Conservation (phyloP, 1,140 invertebrate genomes). For the Amphibalanus amphitrite region DNA sequence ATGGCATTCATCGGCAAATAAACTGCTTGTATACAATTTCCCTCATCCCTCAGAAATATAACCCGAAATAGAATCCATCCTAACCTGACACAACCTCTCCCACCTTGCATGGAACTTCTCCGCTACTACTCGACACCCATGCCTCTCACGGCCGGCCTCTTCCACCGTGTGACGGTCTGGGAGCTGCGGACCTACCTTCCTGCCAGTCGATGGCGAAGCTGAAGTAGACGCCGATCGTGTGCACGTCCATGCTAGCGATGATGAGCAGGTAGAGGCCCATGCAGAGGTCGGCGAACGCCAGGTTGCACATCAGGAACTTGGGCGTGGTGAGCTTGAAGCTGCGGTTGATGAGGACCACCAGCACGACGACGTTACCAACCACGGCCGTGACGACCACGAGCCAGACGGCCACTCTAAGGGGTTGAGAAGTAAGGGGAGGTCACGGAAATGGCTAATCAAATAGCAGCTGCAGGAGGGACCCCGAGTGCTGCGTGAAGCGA, state of each 20-base stretch:
- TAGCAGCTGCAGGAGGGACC: too few species aligned
- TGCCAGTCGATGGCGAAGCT: slow-evolving; percentile 83
- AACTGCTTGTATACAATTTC: too few species aligned
- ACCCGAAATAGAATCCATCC: too few species aligned
- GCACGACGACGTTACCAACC: slow-evolving; percentile 59
- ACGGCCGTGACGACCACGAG: slow-evolving; percentile 44
- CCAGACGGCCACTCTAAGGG: slow-evolving; percentile 45
- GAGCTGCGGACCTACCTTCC: slow-evolving; percentile 37
- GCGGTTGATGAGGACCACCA: slow-evolving; percentile 47
- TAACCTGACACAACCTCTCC: too few species aligned
- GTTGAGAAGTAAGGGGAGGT: slow-evolving; percentile 38
- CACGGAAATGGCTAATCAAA: too few species aligned
- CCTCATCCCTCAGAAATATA: too few species aligned
- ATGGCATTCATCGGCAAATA: too few species aligned
- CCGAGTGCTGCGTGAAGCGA: too few species aligned
- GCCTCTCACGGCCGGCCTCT: too few species aligned
- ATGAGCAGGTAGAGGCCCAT: slow-evolving; percentile 70
- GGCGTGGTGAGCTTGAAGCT: slow-evolving; percentile 45
- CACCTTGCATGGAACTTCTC: too few species aligned
- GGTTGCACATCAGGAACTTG: slow-evolving; percentile 70
- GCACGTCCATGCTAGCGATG: slow-evolving; percentile 59
- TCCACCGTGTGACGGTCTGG: too few species aligned
- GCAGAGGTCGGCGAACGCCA: slow-evolving; percentile 67
- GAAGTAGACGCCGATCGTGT: slow-evolving; percentile 67
- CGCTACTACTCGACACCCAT: too few species aligned